phyloP scores from a whole-genome alignment of 2,113 vertebrate species.

The Brienomyrus brachyistius region DNA sequence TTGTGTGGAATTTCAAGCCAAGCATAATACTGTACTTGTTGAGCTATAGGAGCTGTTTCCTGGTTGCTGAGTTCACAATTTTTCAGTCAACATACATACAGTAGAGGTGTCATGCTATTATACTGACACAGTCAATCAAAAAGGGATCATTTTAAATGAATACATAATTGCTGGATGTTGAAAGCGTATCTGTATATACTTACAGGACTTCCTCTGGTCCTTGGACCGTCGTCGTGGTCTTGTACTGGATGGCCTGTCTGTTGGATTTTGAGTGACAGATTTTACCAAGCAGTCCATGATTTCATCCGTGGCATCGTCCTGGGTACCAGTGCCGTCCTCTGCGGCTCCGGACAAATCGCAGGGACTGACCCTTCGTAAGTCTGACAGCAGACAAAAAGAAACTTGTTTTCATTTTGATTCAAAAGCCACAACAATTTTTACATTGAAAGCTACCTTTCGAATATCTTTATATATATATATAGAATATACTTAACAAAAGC shows the following conservation, averaged over 20 bases:
- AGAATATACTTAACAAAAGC: neutral
- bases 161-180: neutral
- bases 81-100: neutral
- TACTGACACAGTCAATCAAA: neutral
- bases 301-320: conserved; percentile 81
- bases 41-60: neutral
- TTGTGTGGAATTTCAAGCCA: neutral
- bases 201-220: conserved; percentile 86
- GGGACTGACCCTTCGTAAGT: conserved; percentile 46
- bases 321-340: conserved; percentile 56
- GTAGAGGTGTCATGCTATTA: neutral
- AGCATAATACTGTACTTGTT: neutral
- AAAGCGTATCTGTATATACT: conserved; percentile 48
- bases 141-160: neutral
- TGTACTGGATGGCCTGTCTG: conserved; percentile 64
- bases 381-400: conserved; percentile 40
- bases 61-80: neutral
- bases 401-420: neutral
- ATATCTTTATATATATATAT: neutral
- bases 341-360: conserved; percentile 44
- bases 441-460: neutral
- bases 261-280: conserved; percentile 79
- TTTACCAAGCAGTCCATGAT: conserved; percentile 92
- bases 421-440: neutral
- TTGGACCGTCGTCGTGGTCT: conserved; percentile 80